phyloP scores from a whole-genome alignment of 2,113 vertebrate species.

The Enhydra lutris region DNA sequence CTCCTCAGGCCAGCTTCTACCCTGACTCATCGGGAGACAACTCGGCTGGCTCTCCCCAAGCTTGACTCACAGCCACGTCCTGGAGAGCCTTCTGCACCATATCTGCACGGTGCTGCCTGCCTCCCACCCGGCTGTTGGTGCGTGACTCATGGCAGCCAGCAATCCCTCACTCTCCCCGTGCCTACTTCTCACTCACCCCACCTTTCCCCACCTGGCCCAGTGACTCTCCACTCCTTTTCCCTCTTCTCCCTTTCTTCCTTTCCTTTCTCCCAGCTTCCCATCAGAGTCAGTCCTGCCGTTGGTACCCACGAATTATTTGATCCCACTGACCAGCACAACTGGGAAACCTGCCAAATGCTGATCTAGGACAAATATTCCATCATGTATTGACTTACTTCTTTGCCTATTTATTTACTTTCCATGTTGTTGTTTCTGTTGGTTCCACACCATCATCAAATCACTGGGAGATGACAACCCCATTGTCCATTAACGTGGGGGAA shows the following conservation, averaged over 20 bases:
- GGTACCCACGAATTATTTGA: neutral
- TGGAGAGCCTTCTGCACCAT: neutral
- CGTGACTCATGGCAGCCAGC: rapidly evolving
- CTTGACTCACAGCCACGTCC: neutral
- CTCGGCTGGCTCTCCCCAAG: neutral
- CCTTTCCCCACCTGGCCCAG: neutral
- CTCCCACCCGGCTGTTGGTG: rapidly evolving
- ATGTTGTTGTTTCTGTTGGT: neutral
- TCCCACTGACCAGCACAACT: neutral
- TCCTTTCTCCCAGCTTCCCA: neutral
- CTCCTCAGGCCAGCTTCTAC: neutral
- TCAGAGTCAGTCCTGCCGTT: neutral
- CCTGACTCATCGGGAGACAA: neutral
- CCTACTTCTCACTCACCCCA: neutral
- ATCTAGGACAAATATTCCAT: neutral
- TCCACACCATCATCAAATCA: neutral
- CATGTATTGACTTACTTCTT: neutral
- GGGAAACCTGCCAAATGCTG: neutral
- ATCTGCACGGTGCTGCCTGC: neutral
- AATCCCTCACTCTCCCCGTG: neutral
- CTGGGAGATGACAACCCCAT: neutral
- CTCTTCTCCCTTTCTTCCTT: neutral
- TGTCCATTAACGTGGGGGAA: neutral
- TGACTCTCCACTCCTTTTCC: neutral
- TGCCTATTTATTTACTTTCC: neutral